Evolutionary conservation across 1,140 invertebrate species (phyloP).

Genomic region (Mercenaria mercenaria): DNA sequence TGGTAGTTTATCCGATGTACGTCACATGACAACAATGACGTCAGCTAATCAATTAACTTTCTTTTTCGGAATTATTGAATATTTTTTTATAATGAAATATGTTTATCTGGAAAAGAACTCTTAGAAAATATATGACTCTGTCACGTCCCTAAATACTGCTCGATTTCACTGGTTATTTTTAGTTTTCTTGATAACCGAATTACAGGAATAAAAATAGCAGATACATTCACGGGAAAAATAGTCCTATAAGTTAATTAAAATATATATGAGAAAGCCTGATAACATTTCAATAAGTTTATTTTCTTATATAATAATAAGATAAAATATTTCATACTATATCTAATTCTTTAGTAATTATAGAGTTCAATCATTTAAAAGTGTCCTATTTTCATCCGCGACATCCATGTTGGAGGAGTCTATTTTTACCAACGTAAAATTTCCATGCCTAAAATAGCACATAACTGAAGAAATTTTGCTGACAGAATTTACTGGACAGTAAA

Average conservation of each 20-base stretch:
- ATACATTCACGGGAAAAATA: not conserved
- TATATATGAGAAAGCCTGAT: not conserved
- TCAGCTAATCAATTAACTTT: not conserved
- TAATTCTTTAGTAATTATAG: too few species aligned
- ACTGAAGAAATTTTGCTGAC: conserved; percentile 77
- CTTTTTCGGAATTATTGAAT: not conserved
- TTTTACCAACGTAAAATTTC: conserved; percentile 81
- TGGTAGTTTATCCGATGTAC: not conserved
- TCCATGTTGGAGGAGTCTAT: conserved; percentile 80
- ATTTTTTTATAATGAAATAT: too few species aligned
- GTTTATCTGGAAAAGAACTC: too few species aligned
- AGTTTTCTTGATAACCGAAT: not conserved
- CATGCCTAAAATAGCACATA: conserved; percentile 83
- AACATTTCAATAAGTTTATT: too few species aligned
- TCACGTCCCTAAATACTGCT: too few species aligned
- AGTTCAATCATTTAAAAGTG: too few species aligned
- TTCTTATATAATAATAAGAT: too few species aligned
- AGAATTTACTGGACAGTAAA: conserved; percentile 84
- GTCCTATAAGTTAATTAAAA: not conserved
- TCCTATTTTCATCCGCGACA: conserved; percentile 60
- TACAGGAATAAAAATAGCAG: not conserved
- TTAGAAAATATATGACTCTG: too few species aligned
- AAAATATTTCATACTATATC: too few species aligned
- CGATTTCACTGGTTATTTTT: not conserved
- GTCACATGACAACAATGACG: conserved; percentile 8